Percentiles rank a stretch among this genome's conserved stretches.
Conservation (phyloP, 2,797 vertebrate species). For the Petrocephalus sullivani region DNA sequence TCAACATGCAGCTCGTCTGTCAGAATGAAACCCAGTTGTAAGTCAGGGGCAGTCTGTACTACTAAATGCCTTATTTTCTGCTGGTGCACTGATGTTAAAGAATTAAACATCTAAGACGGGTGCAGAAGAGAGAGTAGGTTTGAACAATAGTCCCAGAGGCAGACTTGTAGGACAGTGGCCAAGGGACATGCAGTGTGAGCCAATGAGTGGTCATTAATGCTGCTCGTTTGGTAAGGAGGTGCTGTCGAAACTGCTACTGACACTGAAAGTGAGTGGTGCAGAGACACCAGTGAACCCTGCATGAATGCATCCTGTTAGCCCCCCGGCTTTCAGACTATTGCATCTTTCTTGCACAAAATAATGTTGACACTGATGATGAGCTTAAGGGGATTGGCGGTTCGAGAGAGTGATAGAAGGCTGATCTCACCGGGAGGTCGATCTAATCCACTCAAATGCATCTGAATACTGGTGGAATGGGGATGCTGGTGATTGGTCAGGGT, state of each 20-base stretch:
- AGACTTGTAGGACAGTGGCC: background rate
- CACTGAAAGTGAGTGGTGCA: background rate
- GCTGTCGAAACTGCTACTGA: background rate
- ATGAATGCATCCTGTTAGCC: background rate
- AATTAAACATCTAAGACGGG: background rate
- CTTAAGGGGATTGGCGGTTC: background rate
- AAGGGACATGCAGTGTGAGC: background rate
- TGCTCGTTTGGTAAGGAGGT: background rate
- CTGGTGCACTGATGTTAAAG: background rate
- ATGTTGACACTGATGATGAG: background rate
- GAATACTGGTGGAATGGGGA: background rate
- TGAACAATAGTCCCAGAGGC: background rate
- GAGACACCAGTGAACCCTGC: background rate
- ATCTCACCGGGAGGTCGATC: background rate
- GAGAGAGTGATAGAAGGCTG: background rate
- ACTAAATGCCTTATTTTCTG: background rate
- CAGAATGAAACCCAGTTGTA: background rate
- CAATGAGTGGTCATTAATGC: background rate
- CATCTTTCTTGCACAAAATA: background rate
- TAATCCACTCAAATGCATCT: background rate
- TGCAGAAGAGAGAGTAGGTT: background rate
- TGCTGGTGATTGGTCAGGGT: background rate
- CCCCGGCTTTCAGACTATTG: background rate
- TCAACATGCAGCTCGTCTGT: background rate
- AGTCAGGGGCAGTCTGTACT: background rate